Conservation (phyloP, 2,797 vertebrate genomes). For the Astyanax mexicanus region DNA sequence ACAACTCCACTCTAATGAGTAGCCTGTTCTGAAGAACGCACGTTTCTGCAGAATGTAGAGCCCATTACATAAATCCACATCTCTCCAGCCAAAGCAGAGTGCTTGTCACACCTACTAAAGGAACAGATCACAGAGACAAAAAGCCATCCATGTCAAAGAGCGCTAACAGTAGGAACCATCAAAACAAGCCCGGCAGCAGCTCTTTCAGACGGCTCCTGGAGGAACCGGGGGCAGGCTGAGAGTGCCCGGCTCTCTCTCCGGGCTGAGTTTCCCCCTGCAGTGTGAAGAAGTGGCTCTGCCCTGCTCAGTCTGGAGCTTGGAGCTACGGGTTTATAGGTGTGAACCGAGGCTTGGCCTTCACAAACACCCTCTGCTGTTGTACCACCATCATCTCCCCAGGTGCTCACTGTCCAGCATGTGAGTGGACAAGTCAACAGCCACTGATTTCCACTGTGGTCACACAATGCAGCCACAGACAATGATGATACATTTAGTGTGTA, state of each 20-base stretch:
- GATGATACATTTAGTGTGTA: too few species aligned
- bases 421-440: not conserved
- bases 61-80: constrained; percentile 15
- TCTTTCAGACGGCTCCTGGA: constrained; percentile 47
- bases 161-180: constrained; percentile 22
- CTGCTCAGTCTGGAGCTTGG: constrained; percentile 2
- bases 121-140: constrained; percentile 1
- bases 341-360: constrained; percentile 48
- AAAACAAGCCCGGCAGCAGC: constrained; percentile 44
- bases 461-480: too few species aligned
- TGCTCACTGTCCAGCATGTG: constrained; percentile 27
- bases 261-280: constrained; percentile 11
- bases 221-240: constrained; percentile 43
- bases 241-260: constrained; percentile 39
- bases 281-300: constrained; percentile 22
- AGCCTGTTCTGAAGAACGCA: not conserved
- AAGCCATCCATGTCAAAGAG: constrained; percentile 24
- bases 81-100: not conserved
- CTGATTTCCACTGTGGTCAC: not conserved
- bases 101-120: constrained; percentile 17
- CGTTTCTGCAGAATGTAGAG: not conserved
- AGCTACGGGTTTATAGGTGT: constrained; percentile 41
- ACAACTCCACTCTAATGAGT: not conserved
- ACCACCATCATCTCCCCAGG: constrained; percentile 44
- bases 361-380: not conserved